Evolutionary conservation across 2,888 invertebrate genomes (phyloP), one percentile per base, ranked within the genome.

Genomic region (Trissolcus japonicus): DNA sequence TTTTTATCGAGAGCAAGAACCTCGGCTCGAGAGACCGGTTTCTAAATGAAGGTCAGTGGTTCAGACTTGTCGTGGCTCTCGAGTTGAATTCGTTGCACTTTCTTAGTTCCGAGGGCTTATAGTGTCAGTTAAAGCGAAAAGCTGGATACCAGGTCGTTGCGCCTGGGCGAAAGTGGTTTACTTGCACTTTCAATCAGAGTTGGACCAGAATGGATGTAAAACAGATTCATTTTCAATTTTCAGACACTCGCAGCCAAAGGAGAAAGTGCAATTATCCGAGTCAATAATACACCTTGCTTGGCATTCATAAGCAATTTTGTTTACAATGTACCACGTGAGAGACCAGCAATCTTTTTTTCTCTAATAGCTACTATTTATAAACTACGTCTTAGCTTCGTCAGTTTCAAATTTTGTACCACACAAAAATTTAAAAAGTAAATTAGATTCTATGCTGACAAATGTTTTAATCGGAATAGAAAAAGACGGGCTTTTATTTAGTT

Each of bases 1-100:
- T 82, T 82, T 80, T 71, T 81, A 35, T 35, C 35, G 11, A 35
- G 35, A 79, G 79, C 63, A 75, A 77, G 81, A 79, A 81, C 82
- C 80, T 80, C 73, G 62, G 84, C 85, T 85, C 84, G 83, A 84
- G 83, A 84, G 85, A 88, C 88, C 88, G 88, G 88, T 88, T 88
- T 82, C 82, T 82, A 81, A 86, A 87, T 87, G 87, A 88, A 88
- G 88, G 88, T 88, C 86, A 87, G 86, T 88, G 83, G 88, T 87
- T 86, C 87, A 71, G 62, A 29, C 50, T 51, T 6, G 35, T 14
- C 6, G 59, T 6, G 29, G 46, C 46, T 41, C 50, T 21, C 62
- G 62, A 9, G 53, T 17, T 14, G 54, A 67, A 54, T 73, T 54
- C 80, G 78, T 79, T 81, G 82, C 81, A 73, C 82, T 83, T 82